Conservation (phyloP, 1,140 invertebrate species). For the Drosophila tani region DNA sequence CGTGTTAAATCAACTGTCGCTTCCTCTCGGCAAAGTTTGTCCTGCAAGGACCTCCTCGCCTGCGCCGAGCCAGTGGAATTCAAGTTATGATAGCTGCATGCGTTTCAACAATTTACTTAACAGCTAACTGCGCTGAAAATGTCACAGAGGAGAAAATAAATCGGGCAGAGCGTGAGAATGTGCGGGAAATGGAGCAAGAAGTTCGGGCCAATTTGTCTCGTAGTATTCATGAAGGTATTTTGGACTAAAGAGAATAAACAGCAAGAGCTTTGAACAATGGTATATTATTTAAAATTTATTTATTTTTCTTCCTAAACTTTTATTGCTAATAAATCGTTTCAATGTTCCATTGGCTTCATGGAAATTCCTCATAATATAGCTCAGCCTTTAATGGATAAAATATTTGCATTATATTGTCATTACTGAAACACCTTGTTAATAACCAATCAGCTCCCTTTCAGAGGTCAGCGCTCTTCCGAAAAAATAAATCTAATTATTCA, state of each 20-base stretch:
- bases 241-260: background rate
- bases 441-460: background rate
- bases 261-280: no score
- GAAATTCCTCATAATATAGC: no score
- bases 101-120: constrained; percentile 73
- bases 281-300: no score
- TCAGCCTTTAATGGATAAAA: no score
- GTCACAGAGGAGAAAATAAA: constrained; percentile 22
- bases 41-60: constrained; percentile 46
- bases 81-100: constrained; percentile 76
- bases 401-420: no score
- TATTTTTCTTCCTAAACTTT: no score
- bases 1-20: constrained; percentile 82
- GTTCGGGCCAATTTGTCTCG: constrained; percentile 6
- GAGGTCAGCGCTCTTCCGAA: background rate
- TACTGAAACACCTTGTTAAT: background rate
- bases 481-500: background rate
- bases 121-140: constrained; percentile 58
- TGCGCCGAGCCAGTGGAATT: constrained; percentile 39
- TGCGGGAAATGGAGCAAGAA: constrained; percentile 14
- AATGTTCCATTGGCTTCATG: no score
- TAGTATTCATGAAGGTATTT: background rate
- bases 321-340: no score
- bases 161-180: constrained; percentile 14
- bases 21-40: constrained; percentile 78